Conservation (phyloP, 1,140 invertebrate species). For the Ceratina australensis region DNA sequence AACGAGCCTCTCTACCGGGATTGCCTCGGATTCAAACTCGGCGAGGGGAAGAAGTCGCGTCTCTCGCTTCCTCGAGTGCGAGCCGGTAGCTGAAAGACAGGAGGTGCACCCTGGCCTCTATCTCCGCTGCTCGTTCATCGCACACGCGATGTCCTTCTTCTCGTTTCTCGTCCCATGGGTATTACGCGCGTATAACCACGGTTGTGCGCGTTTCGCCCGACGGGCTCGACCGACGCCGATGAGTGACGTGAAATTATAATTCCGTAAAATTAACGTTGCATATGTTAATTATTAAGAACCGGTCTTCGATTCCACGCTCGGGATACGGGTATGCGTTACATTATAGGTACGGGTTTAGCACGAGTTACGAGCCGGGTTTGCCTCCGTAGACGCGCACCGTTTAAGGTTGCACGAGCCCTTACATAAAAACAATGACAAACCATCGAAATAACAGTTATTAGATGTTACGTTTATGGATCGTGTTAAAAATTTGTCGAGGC, state of each 20-base stretch:
- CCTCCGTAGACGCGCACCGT: slow-evolving; percentile 7
- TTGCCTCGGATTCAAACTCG: neutral
- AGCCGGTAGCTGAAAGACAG: slow-evolving; percentile 44
- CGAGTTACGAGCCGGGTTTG: slow-evolving; percentile 34
- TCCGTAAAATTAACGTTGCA: slow-evolving; percentile 77
- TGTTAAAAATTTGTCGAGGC: too few relatives aligned
- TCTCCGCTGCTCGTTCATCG: slow-evolving; percentile 20
- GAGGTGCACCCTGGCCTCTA: slow-evolving; percentile 25
- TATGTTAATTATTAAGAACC: slow-evolving; percentile 76
- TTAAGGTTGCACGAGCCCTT: too few relatives aligned
- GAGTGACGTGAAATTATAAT: slow-evolving; percentile 74
- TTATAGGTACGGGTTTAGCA: slow-evolving; percentile 1
- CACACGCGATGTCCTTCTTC: slow-evolving; percentile 47
- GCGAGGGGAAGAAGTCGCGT: slow-evolving; percentile 4
- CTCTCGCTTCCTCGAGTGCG: neutral
- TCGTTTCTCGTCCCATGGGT: slow-evolving; percentile 12
- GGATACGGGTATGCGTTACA: neutral
- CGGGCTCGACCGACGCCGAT: slow-evolving; percentile 42
- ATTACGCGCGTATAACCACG: too few relatives aligned
- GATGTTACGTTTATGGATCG: too few relatives aligned
- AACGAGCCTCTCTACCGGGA: slow-evolving; percentile 26
- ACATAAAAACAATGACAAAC: too few relatives aligned
- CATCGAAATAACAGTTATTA: too few relatives aligned
- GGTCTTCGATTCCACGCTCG: slow-evolving; percentile 55
- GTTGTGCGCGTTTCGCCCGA: slow-evolving; percentile 49